Base-by-base conservation (phyloP, 2,113 vertebrate species). In the Equus quagga region DNA sequence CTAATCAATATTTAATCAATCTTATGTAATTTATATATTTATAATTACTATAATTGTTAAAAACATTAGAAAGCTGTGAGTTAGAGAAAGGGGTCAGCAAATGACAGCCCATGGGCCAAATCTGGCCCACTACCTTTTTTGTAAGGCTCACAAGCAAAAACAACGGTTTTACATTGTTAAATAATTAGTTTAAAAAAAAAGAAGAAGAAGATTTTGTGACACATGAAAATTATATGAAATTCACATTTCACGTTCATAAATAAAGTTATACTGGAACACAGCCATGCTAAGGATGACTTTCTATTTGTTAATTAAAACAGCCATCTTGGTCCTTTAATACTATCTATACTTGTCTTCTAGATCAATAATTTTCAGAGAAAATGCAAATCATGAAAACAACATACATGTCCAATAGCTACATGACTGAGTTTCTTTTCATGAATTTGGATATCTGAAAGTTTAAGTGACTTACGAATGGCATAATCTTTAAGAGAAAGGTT, bases 311-410 rank as follows among this genome's bases (percentile, higher is more conserved):
- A 80, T 90, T 75, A 78, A 83, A 82, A 72, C 3, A 73, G 56
- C 0, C 0, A 31, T 14, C 51, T 91, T 76, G 17, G 31, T 21
- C 46, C 56, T 84, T 79, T 94, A 36, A 72, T 70, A 51, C 17
- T 36, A n/a, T 76, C 33, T 46, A 3, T 54, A 51, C 49, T 83
- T 76, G 7, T 56, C 41, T 94, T 78, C 49, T 28, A 73, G 21
- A 83, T 73, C 54, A 96, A 60, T 12, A 62, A 49, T 89, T 89
- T 86, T 89, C 64, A 84, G 49, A 89, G 15, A 96, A 96, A 79
- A 84, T 33, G 2, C 13, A 89, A 81, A 96, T 46, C 36, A 78
- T 65, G n/a, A 31, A 83, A 88, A 88, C 28, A 72, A 36, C 14
- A 75, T 26, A 36, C 15, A 75, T 21, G 3, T 31, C 24, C 41